Conservation (phyloP, 1,140 invertebrate genomes). For the Drosophila subobscura region DNA sequence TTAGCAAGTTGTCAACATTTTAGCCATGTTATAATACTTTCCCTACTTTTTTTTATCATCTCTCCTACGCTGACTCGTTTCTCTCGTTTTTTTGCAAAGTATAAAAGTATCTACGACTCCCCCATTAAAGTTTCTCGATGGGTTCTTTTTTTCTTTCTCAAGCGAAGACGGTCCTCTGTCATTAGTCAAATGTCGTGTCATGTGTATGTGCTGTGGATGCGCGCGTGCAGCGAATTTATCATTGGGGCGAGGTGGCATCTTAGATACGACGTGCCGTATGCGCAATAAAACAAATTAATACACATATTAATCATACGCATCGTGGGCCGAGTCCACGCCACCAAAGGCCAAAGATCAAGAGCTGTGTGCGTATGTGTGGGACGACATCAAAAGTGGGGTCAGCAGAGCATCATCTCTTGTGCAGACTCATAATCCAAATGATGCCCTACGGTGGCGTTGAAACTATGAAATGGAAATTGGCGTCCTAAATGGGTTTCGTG, state of each 20-base stretch:
- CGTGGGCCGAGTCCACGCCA: conserved; percentile 18
- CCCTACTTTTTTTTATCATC: conserved; percentile 27
- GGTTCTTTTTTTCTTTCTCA: too few species aligned
- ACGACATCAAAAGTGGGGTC: conserved; percentile 25
- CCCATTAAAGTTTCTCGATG: conserved; percentile 20
- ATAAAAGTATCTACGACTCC: conserved; percentile 21
- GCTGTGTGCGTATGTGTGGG: not conserved
- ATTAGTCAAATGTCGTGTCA: conserved; percentile 58
- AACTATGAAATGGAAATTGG: conserved; percentile 37
- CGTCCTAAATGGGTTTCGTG: conserved; percentile 32
- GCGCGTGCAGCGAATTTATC: conserved; percentile 57
- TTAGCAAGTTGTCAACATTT: conserved; percentile 64
- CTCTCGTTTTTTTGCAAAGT: conserved; percentile 2
- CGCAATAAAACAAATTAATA: conserved; percentile 65
- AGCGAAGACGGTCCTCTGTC: conserved; percentile 20
- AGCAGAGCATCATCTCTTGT: conserved; percentile 10
- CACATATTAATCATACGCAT: conserved; percentile 64
- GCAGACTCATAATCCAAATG: conserved; percentile 9
- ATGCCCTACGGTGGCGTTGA: not conserved
- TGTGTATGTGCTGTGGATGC: conserved; percentile 28
- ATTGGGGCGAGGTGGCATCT: conserved; percentile 25
- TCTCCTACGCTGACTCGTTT: conserved; percentile 14
- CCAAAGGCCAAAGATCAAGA: conserved; percentile 25
- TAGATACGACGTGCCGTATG: conserved; percentile 48
- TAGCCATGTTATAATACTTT: conserved; percentile 58